Evolutionary conservation across 2,888 invertebrate genomes (phyloP), one percentile per base, ranked within the genome.

Genomic region (Prosopocoilus inquinatus): DNA sequence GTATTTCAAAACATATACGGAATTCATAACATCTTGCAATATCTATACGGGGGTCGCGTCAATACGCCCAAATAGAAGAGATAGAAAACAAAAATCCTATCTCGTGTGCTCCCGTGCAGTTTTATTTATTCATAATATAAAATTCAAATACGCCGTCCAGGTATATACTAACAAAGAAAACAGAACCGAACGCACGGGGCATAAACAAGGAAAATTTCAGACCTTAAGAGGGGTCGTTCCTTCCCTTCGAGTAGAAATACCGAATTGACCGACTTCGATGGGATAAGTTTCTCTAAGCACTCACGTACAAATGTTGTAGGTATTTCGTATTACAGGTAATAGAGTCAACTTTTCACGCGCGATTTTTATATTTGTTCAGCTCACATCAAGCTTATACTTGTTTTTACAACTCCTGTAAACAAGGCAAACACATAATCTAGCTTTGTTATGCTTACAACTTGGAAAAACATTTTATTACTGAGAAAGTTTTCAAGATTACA

Each of bases 41-140:
- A 38, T 41, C 15, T 3, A 41, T 41, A 15, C 41, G 9, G 9
- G 15, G 41, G 13, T n/a, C 15, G 12, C 13, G 41, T 20, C 20
- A 20, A 20, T 20, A 20, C 20, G 20, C 20, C 20, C 20, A 11
- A 41, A 15, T 11, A 41, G 28, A 46, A 33, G 9, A 15, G 9
- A 15, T 28, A 11, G 20, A 46, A 13, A 46, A 33, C 46, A 20
- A 46, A 28, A 46, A 33, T 32, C 46, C 12, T 28, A 33, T 28
- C 9, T 28, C 20, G 12, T 13, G 12, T 32, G 46, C 46, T 16
- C 33, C 28, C 9, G 33, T n/a, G 46, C 20, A 44, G 12, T 46
- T 28, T 46, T 46, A 46, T 15, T 46, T 46, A 46, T 46, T 46
- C 46, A 46, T 46, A 46, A 46, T 46, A 46, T 15, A 46, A 46